Percentiles rank a stretch among this genome's conserved stretches.
Conservation (phyloP, 2,113 vertebrate genomes). For the Phaethornis superciliosus region DNA sequence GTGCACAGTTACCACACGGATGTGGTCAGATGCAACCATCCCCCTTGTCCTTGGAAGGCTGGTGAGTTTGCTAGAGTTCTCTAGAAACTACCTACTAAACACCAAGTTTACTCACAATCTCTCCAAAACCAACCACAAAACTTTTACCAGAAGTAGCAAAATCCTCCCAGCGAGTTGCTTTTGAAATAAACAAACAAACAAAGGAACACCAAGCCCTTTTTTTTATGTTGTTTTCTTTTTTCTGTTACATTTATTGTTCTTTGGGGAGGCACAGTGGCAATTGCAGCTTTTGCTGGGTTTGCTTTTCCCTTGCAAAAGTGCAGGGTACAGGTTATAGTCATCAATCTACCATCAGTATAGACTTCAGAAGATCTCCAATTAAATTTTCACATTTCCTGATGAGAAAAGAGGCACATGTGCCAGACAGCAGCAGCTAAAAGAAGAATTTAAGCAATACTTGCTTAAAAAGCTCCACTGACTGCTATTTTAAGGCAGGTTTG, state of each 20-base stretch:
- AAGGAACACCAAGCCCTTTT: neutral
- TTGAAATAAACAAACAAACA: neutral
- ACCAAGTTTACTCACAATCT: neutral
- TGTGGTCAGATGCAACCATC: neutral
- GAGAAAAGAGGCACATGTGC: neutral
- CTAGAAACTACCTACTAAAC: neutral
- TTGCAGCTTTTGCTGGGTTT: neutral
- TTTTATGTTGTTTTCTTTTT: neutral
- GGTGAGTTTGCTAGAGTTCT: neutral
- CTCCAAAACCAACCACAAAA: neutral
- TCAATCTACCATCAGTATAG: neutral
- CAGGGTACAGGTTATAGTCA: neutral
- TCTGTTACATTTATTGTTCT: constrained; percentile 40
- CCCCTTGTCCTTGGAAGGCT: neutral
- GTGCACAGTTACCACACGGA: neutral
- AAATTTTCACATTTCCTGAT: neutral
- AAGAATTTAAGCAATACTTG: neutral
- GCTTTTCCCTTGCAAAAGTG: neutral
- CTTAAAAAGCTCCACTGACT: neutral
- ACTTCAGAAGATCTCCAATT: neutral
- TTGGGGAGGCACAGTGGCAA: constrained; percentile 8
- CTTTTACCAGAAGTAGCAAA: neutral
- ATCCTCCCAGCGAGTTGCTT: neutral
- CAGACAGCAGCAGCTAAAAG: neutral
- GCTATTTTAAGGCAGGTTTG: constrained; percentile 61